Evolutionary conservation across 2,888 invertebrate genomes (phyloP).

Genomic region (Archips xylosteana): DNA sequence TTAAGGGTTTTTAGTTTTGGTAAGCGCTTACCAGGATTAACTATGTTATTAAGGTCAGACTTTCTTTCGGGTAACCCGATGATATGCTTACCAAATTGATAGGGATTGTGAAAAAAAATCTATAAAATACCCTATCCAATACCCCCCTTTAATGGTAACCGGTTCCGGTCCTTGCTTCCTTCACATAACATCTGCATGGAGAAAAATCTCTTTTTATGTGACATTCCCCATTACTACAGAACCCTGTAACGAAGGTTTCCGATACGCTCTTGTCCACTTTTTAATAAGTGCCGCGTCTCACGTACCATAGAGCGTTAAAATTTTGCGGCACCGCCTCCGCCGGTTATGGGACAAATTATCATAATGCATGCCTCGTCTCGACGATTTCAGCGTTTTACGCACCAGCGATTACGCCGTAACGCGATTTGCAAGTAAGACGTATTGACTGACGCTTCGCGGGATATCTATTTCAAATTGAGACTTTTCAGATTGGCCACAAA

Average conservation of each 20-base stretch:
- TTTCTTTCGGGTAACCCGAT: no score
- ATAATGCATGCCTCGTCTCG: conserved; percentile 40
- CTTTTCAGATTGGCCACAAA: conserved; percentile 1
- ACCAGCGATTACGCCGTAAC: conserved; percentile 16
- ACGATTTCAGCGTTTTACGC: conserved; percentile 34
- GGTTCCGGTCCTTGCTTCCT: no score
- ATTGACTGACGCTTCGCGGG: conserved; percentile 22
- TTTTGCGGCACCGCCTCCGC: conserved; percentile 22
- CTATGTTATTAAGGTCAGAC: no score
- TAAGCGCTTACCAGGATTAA: no score
- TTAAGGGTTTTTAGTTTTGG: no score
- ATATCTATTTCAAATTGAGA: conserved; percentile 12
- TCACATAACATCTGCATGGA: no score
- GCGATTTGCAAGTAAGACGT: conserved; percentile 35
- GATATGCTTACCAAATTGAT: no score
- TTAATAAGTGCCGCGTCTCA: conserved; percentile 36
- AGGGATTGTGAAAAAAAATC: no score
- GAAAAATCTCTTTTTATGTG: no score
- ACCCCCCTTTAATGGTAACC: no score
- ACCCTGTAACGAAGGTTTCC: not conserved
- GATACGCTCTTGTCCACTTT: conserved; percentile 11
- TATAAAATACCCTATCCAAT: no score
- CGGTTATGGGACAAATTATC: conserved; percentile 39
- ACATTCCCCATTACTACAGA: not conserved
- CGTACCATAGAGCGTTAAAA: conserved; percentile 36